Base-by-base conservation (phyloP, 2,113 vertebrate species). In the Labeo rohita region DNA sequence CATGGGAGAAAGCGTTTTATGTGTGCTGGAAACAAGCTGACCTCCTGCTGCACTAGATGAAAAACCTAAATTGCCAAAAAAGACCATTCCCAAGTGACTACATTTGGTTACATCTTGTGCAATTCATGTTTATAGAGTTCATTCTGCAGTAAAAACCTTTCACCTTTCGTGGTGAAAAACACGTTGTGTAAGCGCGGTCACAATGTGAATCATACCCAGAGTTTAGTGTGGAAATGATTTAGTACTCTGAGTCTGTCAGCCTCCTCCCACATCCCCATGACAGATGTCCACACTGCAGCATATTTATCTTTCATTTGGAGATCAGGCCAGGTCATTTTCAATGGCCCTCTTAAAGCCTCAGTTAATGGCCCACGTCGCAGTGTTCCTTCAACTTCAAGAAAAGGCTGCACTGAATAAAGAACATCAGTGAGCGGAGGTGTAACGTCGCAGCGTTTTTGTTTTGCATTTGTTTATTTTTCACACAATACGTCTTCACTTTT, bases 331-430 rank as follows among this genome's bases (percentile, higher is more conserved):
- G 87, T 86, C 61, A 84, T 77, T 88, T 88, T 84, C 87, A 79
- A 65, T 87, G 52, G 76, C 52, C 72, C 83, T 84, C 49, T 85
- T 82, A 88, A 86, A 72, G 50, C 47, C 49, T 88, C 68, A 82
- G 83, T 86, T 89, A 89, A 85, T 81, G 76, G 83, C 76, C 74
- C 87, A 86, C 76, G 82, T 88, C 80, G 72, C 61, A 43, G 75
- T 77, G 43, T 65, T 76, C 49, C 70, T 81, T 49, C 11, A 39
- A n/a, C 80, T 78, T 86, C 49, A 76, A 45, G 72, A 75, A 86
- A 43, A 65, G 0, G 15, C 21, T 74, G 50, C 45, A 74, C 21
- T 59, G 78, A 80, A 80, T 73, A 61, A 80, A 61, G n/a, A 86
- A 47, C 50, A 61, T 21, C 52, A 36, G 59, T 70, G 39, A 23